These are phyloP conservation scores for Xestoiulus laeticollis DNA, from an alignment of 2,888 invertebrate genomes.

Conservation along the genomic window DNA sequence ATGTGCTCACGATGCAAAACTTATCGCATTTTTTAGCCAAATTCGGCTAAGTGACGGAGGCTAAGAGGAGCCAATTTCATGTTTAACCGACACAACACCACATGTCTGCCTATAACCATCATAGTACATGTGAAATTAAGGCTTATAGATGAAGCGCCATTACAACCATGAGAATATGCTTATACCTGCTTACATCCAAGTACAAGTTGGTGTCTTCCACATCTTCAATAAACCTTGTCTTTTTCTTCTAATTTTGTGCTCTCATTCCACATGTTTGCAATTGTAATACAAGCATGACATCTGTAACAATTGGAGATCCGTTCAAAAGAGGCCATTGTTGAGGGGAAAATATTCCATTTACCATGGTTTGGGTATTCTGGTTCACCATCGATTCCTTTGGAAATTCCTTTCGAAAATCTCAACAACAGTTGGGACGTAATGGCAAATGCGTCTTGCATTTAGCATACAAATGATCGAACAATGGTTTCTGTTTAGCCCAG, in stretches of 20 bases:
- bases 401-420: background rate
- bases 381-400: background rate
- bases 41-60: too few species aligned
- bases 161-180: too few species aligned
- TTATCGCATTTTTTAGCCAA: too few species aligned
- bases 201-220: background rate
- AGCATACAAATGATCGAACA: constrained; percentile 6
- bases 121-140: too few species aligned
- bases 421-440: background rate
- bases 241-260: background rate
- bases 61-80: too few species aligned
- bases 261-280: background rate
- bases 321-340: background rate
- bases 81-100: too few species aligned
- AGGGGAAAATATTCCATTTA: background rate
- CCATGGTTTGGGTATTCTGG: background rate
- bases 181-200: background rate
- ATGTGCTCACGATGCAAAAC: too few species aligned
- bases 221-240: background rate
- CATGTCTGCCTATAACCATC: too few species aligned
- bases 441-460: background rate
- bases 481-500: constrained; percentile 24
- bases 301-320: background rate
- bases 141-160: too few species aligned
- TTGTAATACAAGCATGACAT: background rate